Base-by-base conservation (phyloP, 2,113 vertebrate genomes). In the Penelope pileata region DNA sequence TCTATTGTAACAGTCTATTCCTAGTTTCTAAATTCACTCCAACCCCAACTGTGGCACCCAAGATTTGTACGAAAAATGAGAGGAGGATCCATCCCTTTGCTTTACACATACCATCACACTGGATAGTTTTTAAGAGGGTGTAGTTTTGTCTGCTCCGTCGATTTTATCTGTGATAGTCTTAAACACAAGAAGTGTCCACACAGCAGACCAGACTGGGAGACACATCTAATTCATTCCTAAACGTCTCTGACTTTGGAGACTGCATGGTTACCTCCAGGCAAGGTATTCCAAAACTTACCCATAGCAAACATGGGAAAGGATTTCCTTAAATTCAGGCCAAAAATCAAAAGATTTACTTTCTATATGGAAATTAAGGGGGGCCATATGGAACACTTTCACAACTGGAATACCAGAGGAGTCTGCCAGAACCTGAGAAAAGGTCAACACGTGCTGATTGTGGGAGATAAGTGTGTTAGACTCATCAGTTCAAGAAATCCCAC, bases 391-490 rank as follows among this genome's bases (percentile, higher is more conserved):
- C 50, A 14, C 34, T 42, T 56, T 48, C 38, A 38, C 11, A n/a
- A 9, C n/a, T n/a, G n/a, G n/a, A n/a, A n/a, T n/a, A n/a, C 22
- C 40, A 74, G 48, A 56, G 16, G n/a, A 7, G 24, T 47, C 16
- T 64, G 32, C 40, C 27, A 45, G 56, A 42, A 51, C 6, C 40
- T 22, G 47, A 50, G 26, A 38, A 47, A 40, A 64, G 50, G 19
- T 2, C 2, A 47, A 26, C 38, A 22, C 10, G 40, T 1, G 1
- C 23, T 60, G 45, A 17, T n/a, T n/a, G n/a, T n/a, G n/a, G n/a
- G n/a, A n/a, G n/a, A n/a, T 29, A 32, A 38, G 27, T 8, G 36
- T 34, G 60, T 22, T n/a, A 24, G 23, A 62, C 45, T 34, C 56
- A 34, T 18, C 13, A 22, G 9, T 51, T 70, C 36, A 42, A 42